A percentile compares a stretch with the other conserved stretches of the same genome.
phyloP scores from a whole-genome alignment of 2,113 vertebrate species.

The Peromyscus californicus region DNA sequence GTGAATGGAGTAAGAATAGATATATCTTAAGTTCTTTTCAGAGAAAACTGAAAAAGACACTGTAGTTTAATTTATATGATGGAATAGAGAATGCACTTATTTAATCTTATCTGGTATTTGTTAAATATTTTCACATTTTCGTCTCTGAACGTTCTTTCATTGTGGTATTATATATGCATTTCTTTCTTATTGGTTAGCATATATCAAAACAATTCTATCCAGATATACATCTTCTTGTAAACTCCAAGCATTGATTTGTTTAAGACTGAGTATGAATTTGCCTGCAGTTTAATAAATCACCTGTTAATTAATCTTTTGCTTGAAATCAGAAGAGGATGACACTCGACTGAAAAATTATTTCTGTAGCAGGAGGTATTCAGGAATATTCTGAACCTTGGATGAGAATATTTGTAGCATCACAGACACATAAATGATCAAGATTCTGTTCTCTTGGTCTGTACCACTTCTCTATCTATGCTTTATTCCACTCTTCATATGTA shows the following conservation, averaged over 20 bases:
- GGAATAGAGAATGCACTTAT: neutral
- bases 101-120: neutral
- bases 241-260: neutral
- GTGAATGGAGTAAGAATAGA: neutral
- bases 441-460: neutral
- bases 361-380: neutral
- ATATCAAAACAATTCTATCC: neutral
- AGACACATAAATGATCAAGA: neutral
- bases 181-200: neutral
- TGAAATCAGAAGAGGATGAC: neutral
- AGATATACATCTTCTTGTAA: neutral
- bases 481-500: neutral
- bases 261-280: neutral
- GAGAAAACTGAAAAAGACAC: neutral
- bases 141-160: neutral
- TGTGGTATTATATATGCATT: neutral
- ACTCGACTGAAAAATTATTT: neutral
- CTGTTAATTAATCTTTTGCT: constrained; percentile 13
- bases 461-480: neutral
- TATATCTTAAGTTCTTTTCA: neutral
- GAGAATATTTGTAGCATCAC: neutral
- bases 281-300: neutral
- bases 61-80: neutral
- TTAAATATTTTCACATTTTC: constrained; percentile 10
- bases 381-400: neutral